phyloP scores from a whole-genome alignment of 1,140 invertebrate species.

The Myzus persicae region DNA sequence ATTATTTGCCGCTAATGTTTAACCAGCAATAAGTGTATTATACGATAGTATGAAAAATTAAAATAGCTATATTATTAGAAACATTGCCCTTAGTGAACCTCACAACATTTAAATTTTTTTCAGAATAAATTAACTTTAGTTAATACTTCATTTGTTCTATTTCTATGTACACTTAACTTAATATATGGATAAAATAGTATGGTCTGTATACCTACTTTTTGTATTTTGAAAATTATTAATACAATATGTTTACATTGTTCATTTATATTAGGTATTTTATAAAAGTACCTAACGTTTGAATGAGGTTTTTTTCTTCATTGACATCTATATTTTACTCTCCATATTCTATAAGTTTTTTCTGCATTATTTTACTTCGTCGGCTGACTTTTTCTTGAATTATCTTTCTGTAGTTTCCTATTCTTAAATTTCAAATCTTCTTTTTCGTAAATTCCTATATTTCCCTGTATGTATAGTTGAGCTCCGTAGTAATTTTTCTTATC shows the following conservation, averaged over 20 bases:
- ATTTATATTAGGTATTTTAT: background rate
- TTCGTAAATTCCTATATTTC: too few species aligned
- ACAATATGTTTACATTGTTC: background rate
- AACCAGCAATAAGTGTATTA: background rate
- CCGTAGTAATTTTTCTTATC: too few species aligned
- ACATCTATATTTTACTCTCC: background rate
- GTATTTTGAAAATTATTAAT: background rate
- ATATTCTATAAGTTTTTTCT: too few species aligned
- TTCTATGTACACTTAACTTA: background rate
- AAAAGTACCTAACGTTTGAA: too few species aligned
- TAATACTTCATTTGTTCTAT: background rate
- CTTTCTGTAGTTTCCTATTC: too few species aligned
- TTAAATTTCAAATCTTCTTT: too few species aligned
- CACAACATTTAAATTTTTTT: background rate
- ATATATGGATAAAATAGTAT: too few species aligned
- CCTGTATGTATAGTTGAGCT: too few species aligned
- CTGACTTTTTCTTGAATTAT: too few species aligned
- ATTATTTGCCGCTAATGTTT: background rate
- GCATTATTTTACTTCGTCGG: too few species aligned
- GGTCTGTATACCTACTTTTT: too few species aligned
- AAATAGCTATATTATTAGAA: background rate
- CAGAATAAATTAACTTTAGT: background rate
- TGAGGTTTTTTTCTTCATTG: background rate
- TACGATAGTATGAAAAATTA: background rate
- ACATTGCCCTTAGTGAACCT: background rate